Evolutionary conservation across 2,113 vertebrate species (phyloP).

Genomic region (Gyps fulvus): DNA sequence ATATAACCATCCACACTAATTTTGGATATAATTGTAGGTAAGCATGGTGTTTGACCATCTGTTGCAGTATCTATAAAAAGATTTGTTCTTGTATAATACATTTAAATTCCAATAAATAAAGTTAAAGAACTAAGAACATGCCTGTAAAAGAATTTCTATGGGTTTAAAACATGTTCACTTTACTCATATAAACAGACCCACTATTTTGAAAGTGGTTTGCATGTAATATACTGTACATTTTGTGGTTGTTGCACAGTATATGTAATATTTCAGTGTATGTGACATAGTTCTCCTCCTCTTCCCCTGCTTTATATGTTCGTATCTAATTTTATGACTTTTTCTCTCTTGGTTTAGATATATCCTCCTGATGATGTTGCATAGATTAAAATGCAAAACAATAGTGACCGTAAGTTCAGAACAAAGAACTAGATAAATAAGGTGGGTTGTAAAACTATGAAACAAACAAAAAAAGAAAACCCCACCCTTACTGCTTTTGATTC

Average conservation of each 20-base stretch:
- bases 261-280: not conserved
- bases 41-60: slow-evolving; percentile 65
- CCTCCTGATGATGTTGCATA: not conserved
- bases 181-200: not conserved
- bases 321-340: not conserved
- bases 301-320: not conserved
- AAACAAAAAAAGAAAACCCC: not conserved
- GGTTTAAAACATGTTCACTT: not conserved
- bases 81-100: slow-evolving; percentile 46
- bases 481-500: not conserved
- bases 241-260: not conserved
- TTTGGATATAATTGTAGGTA: slow-evolving; percentile 63
- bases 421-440: not conserved
- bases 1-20: slow-evolving; percentile 52
- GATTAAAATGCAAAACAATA: not conserved
- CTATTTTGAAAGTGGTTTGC: not conserved
- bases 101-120: slow-evolving; percentile 26
- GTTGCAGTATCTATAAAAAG: slow-evolving; percentile 59
- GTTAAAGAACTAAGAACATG: slow-evolving; percentile 13
- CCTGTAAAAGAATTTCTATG: not conserved
- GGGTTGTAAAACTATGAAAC: not conserved
- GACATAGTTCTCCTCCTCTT: not conserved
- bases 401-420: not conserved
- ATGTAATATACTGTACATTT: not conserved
- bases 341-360: not conserved